Percentiles rank a stretch among this genome's conserved stretches.
Evolutionary conservation across 2,113 vertebrate species (phyloP).

Genomic region (Aramus guarauna): DNA sequence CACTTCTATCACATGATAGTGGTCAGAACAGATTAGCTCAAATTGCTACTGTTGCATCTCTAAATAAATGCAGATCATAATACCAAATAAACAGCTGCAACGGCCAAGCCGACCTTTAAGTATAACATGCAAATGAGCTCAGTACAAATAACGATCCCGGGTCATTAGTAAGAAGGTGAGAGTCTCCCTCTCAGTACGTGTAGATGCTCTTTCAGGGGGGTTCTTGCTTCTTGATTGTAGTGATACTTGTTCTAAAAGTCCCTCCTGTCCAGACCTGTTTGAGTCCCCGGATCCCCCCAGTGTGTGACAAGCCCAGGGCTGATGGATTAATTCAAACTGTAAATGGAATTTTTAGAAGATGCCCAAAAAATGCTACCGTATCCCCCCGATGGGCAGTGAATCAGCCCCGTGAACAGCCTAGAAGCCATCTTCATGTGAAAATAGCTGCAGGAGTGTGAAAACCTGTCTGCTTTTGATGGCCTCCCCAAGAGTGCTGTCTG

Average conservation of each 20-base stretch:
- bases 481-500: background rate
- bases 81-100: background rate
- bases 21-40: background rate
- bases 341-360: background rate
- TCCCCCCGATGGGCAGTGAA: background rate
- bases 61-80: background rate
- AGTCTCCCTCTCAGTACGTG: fast-evolving
- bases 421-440: background rate
- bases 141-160: background rate
- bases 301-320: background rate
- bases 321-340: background rate
- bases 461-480: background rate
- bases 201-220: background rate
- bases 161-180: background rate
- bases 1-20: background rate
- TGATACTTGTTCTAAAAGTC: background rate
- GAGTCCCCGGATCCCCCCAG: background rate
- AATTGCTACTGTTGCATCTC: background rate
- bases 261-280: background rate
- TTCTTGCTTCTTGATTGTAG: background rate
- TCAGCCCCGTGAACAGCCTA: background rate
- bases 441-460: background rate
- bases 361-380: fast-evolving
- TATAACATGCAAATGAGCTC: background rate
- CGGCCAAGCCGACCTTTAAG: background rate